Percentiles rank a stretch among this genome's conserved stretches.
Conservation (phyloP, 2,888 invertebrate species). For the Leptinotarsa tumamoca region DNA sequence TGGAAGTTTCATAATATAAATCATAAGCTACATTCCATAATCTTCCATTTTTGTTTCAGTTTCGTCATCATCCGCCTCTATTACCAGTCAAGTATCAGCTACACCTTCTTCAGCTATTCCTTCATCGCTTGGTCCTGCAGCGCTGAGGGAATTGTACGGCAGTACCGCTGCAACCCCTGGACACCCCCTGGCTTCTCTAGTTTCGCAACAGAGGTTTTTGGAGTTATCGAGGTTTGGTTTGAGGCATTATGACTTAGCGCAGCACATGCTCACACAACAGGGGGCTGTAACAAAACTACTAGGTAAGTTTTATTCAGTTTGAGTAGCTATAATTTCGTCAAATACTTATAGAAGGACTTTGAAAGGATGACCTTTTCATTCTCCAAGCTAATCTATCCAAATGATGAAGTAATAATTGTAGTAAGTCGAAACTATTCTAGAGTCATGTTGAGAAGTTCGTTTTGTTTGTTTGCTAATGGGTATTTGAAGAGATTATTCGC, state of each 20-base stretch:
- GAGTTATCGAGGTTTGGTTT: slow-evolving; percentile 85
- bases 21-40: not conserved
- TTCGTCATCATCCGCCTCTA: slow-evolving; percentile 49
- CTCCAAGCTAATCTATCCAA: no score
- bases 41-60: slow-evolving; percentile 44
- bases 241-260: slow-evolving; percentile 90
- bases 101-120: slow-evolving; percentile 65
- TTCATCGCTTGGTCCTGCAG: slow-evolving; percentile 62
- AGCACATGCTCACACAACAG: slow-evolving; percentile 91
- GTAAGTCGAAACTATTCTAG: no score
- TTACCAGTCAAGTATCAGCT: slow-evolving; percentile 56
- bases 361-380: no score
- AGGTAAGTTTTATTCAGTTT: slow-evolving; percentile 73
- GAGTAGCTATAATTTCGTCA: no score
- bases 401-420: no score
- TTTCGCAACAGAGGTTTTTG: slow-evolving; percentile 83
- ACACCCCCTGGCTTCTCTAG: slow-evolving; percentile 78
- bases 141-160: slow-evolving; percentile 65
- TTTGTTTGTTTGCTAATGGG: no score
- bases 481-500: no score
- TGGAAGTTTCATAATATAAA: no score
- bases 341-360: no score
- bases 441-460: no score
- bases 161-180: slow-evolving; percentile 65
- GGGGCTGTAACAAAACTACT: slow-evolving; percentile 91